phyloP scores from a whole-genome alignment of 2,888 invertebrate genomes.

The Mythimna albipuncta region DNA sequence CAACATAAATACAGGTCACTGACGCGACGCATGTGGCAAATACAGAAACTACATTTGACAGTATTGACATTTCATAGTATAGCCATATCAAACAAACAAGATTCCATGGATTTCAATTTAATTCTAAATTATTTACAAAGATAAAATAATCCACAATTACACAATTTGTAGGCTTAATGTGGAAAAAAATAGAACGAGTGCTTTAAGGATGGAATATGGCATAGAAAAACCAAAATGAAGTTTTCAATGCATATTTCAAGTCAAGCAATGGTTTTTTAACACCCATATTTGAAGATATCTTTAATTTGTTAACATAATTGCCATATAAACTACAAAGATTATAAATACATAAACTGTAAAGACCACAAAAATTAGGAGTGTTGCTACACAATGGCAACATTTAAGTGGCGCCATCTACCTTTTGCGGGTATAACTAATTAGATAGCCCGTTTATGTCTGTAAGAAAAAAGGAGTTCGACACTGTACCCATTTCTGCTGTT shows the following conservation, averaged over 20 bases:
- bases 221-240: not conserved
- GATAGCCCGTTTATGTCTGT: not conserved
- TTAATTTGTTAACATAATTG: not conserved
- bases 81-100: not conserved
- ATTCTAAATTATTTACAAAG: not conserved
- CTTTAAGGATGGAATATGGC: no score
- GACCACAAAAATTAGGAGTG: not conserved
- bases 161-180: not conserved
- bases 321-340: not conserved
- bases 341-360: not conserved
- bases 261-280: not conserved
- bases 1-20: not conserved
- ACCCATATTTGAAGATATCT: not conserved
- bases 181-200: not conserved
- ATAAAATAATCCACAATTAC: not conserved
- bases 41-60: not conserved
- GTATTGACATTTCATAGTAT: not conserved
- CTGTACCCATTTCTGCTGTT: not conserved
- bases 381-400: not conserved
- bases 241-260: not conserved
- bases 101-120: not conserved
- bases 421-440: not conserved
- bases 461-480: not conserved
- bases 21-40: not conserved
- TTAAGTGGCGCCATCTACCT: conserved; percentile 31